Evolutionary conservation across 2,888 invertebrate genomes (phyloP), one percentile per base, ranked within the genome.

Genomic region (Campoplex nolae): DNA sequence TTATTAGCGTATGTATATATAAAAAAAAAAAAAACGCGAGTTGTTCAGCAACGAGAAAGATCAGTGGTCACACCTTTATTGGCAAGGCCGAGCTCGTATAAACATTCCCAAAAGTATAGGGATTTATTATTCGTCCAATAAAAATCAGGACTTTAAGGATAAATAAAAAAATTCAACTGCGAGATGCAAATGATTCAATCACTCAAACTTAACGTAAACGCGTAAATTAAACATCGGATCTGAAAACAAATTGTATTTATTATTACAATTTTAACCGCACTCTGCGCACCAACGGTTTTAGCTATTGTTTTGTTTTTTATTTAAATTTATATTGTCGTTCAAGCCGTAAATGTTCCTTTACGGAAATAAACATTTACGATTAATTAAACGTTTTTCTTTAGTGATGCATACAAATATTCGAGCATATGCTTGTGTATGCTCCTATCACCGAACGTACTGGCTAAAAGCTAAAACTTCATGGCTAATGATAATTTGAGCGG

Each of bases 61-160:
- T 84, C 73, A 80, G 73, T 83, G 85, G 85, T 88, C 88, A 87
- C 83, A 88, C 88, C 88, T 88, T 89, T 84, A 87, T 84, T 89
- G 88, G 84, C 89, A 89, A 89, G 89, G 88, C 88, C 89, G 84
- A 89, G 80, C 35, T 87, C 84, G 88, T 85, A 76, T 76, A 86
- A 89, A 89, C 88, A 88, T 89, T 87, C 79, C 84, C 45, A 67
- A 28, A 68, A 42, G 51, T 71, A 75, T 62, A 78, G 75, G 84
- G 84, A 86, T 82, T 83, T 56, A 54, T 35, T 56, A 58, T 76
- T 70, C 77, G 80, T 87, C 85, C 84, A 88, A 86, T 88, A 78
- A 81, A 79, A 68, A 81, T 86, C 73, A 70, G 73, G 81, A 76
- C 76, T 81, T 78, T 74, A 70, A 68, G 75, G 65, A 87, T 87